A percentile compares a stretch with the other conserved stretches of the same genome.
Evolutionary conservation across 2,888 invertebrate species (phyloP).

Genomic region (Axea sp.): DNA sequence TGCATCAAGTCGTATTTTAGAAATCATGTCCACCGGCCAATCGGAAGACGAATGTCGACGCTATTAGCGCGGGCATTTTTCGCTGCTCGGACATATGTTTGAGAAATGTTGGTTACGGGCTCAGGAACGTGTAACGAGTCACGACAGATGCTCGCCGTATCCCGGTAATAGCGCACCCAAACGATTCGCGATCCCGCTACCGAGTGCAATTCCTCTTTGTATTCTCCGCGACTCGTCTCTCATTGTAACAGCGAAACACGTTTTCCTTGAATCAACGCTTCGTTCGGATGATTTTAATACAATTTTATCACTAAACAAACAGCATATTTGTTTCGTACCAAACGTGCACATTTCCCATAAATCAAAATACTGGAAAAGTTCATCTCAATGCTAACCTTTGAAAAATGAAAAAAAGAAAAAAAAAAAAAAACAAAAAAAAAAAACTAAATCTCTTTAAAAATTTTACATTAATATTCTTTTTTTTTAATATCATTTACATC

Average conservation of each 20-base stretch:
- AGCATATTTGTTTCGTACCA: too few species aligned
- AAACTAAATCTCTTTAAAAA: too few species aligned
- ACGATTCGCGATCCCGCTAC: constrained; percentile 66
- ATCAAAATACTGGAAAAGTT: too few species aligned
- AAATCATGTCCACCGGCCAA: constrained; percentile 39
- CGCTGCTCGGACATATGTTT: constrained; percentile 69
- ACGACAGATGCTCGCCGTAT: constrained; percentile 72
- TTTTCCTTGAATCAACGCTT: constrained; percentile 4
- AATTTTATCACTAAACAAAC: too few species aligned
- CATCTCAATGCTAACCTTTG: too few species aligned
- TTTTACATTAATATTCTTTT: too few species aligned
- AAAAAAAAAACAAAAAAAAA: too few species aligned
- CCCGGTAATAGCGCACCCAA: constrained; percentile 54
- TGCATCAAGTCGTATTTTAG: constrained; percentile 41
- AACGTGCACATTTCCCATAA: too few species aligned
- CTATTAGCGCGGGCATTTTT: constrained; percentile 52
- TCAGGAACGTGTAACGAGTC: constrained; percentile 69
- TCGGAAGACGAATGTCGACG: constrained; percentile 42
- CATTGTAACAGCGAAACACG: not conserved
- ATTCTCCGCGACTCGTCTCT: constrained; percentile 26
- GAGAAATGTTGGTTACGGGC: constrained; percentile 67
- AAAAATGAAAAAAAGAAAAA: too few species aligned
- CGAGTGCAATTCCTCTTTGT: constrained; percentile 42
- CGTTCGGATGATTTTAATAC: not conserved
- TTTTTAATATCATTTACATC: too few species aligned